Base-by-base conservation (phyloP, 2,888 invertebrate genomes). In the Drosophila borealis region DNA sequence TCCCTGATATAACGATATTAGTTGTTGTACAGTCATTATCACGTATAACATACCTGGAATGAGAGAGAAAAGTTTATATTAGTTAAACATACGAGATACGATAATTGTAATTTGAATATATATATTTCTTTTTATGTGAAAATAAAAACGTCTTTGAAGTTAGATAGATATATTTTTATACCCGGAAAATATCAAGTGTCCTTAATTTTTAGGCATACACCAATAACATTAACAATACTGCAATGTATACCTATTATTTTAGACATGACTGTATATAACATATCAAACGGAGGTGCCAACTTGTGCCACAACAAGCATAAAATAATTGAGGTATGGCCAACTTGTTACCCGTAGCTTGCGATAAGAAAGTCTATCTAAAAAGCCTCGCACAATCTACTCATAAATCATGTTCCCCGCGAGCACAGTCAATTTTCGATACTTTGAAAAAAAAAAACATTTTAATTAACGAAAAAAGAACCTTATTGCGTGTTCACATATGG, bases 21-120 rank as follows among this genome's bases (percentile, higher is more conserved):
- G 14, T 21, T 29, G 2, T 5, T 25, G 11, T n/a, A 13, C 36
- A 25, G 25, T n/a, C 9, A 19, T 10, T 17, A 65, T 50, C 37
- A 11, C 21, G 17, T 17, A 50, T 45, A 53, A 80, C 81, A 55
- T 86, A 81, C 81, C 81, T 81, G 70, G 37, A 81, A 81, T 14
- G 6, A n/a, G 48, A 45, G 25, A 60, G 50, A 54, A 63, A 46
- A 29, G 10, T 11, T 11, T 17, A 29, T 8, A 29, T 29, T 17
- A n/a, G 42, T 53, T 41, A 57, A 11, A 34, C 11, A 17, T 14
- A 9, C 21, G 25, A 53, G 8, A 42, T 37, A 9, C 1, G 11
- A 14, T 3, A 13, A 34, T 21, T 2, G 1, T 1, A 49, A 49
- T 21, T 34, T 34, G 9, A 13, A 6, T 8, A 33, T 8, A 33